A percentile compares a stretch with the other conserved stretches of the same genome.
phyloP scores from a whole-genome alignment of 2,888 invertebrate species.

The Acanthosepion esculentum region DNA sequence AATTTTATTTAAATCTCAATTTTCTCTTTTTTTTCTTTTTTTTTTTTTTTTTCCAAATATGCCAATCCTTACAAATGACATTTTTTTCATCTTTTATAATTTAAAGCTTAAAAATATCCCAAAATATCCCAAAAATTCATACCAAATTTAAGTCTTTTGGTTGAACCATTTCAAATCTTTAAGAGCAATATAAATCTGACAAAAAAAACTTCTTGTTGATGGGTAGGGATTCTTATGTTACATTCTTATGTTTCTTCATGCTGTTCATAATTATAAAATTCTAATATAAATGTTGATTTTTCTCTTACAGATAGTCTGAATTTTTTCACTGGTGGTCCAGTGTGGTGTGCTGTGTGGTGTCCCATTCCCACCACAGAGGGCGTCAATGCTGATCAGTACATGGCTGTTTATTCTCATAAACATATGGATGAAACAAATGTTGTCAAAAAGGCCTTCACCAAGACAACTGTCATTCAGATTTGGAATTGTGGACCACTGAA shows the following conservation, averaged over 20 bases:
- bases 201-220: no score
- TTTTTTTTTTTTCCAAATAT: neutral
- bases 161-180: no score
- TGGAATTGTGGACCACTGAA: constrained; percentile 46
- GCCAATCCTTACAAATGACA: neutral
- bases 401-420: constrained; percentile 45
- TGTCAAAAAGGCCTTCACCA: constrained; percentile 35
- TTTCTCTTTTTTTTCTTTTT: neutral
- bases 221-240: no score
- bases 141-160: no score
- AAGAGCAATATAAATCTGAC: no score
- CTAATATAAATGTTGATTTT: neutral
- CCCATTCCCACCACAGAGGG: constrained; percentile 43
- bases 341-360: constrained; percentile 47
- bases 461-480: constrained; percentile 40
- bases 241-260: no score
- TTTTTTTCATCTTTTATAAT: no score
- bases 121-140: no score
- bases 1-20: neutral
- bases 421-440: constrained; percentile 43
- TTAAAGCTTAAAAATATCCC: no score
- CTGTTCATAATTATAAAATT: no score
- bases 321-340: constrained; percentile 42
- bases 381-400: constrained; percentile 37
- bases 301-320: constrained; percentile 23